These are phyloP conservation scores for Panopea generosa DNA, from an alignment of 2,888 invertebrate species.

Conservation along the genomic window DNA sequence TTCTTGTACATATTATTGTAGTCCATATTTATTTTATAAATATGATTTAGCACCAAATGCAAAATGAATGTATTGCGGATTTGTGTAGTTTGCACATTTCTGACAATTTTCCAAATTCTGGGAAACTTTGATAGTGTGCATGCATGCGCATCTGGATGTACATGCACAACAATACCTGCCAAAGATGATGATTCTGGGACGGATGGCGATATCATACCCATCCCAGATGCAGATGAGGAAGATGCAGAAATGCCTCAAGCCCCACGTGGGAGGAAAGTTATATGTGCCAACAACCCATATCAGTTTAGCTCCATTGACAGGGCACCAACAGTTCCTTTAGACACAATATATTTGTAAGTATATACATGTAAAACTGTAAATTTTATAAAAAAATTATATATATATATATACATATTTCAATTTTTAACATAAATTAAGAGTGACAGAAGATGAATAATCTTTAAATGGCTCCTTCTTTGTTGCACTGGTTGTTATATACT, in stretches of 20 bases:
- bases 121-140: constrained; percentile 10
- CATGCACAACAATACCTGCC: constrained; percentile 52
- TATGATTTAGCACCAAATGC: background rate
- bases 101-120: constrained; percentile 42
- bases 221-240: constrained; percentile 17
- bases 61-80: constrained; percentile 57
- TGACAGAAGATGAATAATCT: too few relatives aligned
- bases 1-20: too few relatives aligned
- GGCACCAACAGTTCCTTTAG: constrained; percentile 46
- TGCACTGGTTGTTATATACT: too few relatives aligned
- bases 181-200: constrained; percentile 37
- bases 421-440: background rate
- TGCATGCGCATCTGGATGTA: constrained; percentile 55
- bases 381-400: background rate
- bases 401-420: background rate
- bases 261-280: constrained; percentile 67
- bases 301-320: constrained; percentile 63
- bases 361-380: too few relatives aligned
- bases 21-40: too few relatives aligned
- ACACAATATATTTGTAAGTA: constrained; percentile 76
- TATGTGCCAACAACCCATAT: constrained; percentile 69
- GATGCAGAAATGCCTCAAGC: constrained; percentile 37
- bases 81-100: constrained; percentile 58
- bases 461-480: too few relatives aligned
- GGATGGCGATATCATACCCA: constrained; percentile 4